Percentiles rank a stretch among this genome's conserved stretches.
Conservation (phyloP, 2,888 invertebrate genomes). For the Spisula solida region DNA sequence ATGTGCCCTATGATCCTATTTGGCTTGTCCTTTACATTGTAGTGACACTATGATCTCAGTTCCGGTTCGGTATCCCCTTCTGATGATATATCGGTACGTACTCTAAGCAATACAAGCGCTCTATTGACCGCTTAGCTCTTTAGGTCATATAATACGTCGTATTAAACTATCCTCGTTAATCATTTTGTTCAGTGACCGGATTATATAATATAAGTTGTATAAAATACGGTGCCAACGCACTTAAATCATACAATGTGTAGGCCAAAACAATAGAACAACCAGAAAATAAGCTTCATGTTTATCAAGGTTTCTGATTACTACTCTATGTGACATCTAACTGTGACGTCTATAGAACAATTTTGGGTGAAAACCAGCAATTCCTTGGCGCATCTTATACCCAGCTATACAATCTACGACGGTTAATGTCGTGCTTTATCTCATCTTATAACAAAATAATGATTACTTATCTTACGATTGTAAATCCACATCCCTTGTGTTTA, state of each 20-base stretch:
- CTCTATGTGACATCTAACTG: background rate
- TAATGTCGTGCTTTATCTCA: constrained; percentile 1
- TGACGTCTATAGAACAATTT: background rate
- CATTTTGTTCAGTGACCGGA: no score
- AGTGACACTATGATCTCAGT: no score
- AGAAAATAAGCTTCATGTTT: background rate
- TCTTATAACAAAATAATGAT: background rate
- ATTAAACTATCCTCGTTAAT: no score
- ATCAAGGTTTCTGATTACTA: background rate
- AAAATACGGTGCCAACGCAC: background rate
- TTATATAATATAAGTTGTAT: no score
- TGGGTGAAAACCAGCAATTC: constrained; percentile 8
- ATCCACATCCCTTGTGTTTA: background rate
- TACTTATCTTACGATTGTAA: background rate
- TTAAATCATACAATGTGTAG: background rate
- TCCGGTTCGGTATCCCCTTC: no score
- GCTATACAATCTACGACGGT: background rate
- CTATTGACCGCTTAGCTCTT: no score
- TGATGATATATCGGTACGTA: no score
- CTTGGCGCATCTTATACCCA: background rate
- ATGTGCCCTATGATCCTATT: no score
- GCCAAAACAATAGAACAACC: background rate
- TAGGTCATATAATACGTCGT: no score
- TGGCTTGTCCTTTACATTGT: no score
- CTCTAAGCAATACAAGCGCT: no score